Percentiles rank a stretch among this genome's conserved stretches.
Evolutionary conservation across 2,113 vertebrate species (phyloP).

Genomic region (Daubentonia madagascariensis): DNA sequence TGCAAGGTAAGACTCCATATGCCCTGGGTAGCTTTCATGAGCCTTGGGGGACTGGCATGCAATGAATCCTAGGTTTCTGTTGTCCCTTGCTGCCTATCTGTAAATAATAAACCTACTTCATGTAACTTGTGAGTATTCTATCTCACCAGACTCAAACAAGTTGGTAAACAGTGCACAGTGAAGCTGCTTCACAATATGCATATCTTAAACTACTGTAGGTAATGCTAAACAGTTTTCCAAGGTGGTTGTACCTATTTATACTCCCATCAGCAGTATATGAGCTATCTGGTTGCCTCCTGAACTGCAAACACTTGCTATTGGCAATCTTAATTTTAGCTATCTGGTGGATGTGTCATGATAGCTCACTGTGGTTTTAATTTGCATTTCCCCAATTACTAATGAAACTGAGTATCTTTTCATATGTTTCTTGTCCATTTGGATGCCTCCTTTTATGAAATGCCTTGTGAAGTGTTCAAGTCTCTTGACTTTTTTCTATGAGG

Average conservation of each 20-base stretch:
- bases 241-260: neutral
- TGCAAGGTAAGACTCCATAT: neutral
- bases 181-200: neutral
- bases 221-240: neutral
- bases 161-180: neutral
- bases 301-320: neutral
- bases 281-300: neutral
- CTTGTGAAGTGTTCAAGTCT: neutral
- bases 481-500: neutral
- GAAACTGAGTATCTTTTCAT: neutral
- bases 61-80: neutral
- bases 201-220: neutral
- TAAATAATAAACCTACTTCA: neutral
- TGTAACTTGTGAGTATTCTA: neutral
- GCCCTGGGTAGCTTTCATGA: neutral
- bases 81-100: neutral
- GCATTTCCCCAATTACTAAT: neutral
- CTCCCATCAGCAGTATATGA: neutral
- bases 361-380: neutral
- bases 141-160: neutral
- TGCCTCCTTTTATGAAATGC: neutral
- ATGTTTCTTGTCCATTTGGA: neutral
- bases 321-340: neutral
- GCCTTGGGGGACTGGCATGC: neutral
- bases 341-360: neutral